Percentiles rank a stretch among this genome's conserved stretches.
Conservation (phyloP, 2,113 vertebrate species). For the Protobothrops flavoviridis region DNA sequence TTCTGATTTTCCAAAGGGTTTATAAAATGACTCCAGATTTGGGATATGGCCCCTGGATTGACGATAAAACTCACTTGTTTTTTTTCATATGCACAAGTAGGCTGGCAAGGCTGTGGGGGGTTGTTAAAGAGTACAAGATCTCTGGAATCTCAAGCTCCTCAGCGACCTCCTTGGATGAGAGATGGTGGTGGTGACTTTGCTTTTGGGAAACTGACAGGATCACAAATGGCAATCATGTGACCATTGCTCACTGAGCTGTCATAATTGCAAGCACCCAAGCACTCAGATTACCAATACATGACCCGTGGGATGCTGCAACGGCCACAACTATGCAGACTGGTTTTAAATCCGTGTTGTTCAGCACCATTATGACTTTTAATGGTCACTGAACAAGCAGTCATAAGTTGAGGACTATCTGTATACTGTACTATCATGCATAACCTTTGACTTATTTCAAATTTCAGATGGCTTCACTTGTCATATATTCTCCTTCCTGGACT, state of each 20-base stretch:
- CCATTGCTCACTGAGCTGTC: neutral
- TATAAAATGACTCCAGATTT: neutral
- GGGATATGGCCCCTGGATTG: neutral
- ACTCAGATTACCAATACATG: neutral
- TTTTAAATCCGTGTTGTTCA: neutral
- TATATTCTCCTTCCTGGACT: neutral
- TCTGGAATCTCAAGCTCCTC: neutral
- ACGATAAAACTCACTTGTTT: neutral
- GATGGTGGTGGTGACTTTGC: neutral
- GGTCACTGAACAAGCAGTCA: neutral
- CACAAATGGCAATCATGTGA: neutral
- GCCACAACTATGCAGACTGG: neutral
- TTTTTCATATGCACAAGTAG: neutral
- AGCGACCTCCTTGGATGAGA: neutral
- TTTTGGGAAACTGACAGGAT: neutral
- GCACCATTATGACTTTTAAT: neutral
- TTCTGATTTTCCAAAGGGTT: neutral
- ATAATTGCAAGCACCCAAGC: neutral
- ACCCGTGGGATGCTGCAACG: neutral
- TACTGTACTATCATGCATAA: neutral
- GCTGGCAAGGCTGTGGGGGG: neutral
- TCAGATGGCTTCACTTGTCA: neutral
- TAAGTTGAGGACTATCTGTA: neutral
- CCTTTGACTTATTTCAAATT: neutral
- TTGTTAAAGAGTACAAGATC: neutral